Conservation (phyloP, 2,888 invertebrate species). For the Drosophila atroscutellata region DNA sequence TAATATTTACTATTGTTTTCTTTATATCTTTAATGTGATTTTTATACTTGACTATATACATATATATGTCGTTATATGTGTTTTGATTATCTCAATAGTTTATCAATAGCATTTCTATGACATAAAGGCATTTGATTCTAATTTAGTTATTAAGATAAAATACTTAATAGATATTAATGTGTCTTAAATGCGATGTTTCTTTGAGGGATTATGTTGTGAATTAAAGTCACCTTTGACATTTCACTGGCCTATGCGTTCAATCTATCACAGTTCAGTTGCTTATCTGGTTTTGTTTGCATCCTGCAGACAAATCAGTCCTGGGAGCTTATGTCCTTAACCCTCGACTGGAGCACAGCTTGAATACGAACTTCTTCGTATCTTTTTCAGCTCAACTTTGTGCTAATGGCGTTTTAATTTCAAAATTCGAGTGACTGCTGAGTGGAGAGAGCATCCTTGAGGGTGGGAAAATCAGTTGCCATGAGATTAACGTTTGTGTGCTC, state of each 20-base stretch:
- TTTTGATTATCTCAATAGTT: neutral
- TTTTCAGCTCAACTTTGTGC: conserved; percentile 55
- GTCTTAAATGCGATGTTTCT: neutral
- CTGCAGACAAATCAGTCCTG: conserved; percentile 18
- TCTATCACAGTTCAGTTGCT: conserved; percentile 27
- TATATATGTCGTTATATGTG: neutral
- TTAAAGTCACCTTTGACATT: neutral
- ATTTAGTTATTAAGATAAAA: neutral
- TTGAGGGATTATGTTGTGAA: neutral
- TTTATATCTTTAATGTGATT: neutral
- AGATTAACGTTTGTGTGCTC: conserved; percentile 10
- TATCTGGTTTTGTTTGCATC: conserved; percentile 8
- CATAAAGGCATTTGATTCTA: neutral
- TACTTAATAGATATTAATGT: neutral
- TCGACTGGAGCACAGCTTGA: conserved; percentile 9
- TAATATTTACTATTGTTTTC: neutral
- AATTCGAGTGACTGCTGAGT: conserved; percentile 6
- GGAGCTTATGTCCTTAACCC: conserved; percentile 16
- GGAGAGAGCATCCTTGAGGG: neutral
- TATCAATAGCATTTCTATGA: neutral
- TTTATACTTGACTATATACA: neutral
- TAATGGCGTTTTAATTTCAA: conserved; percentile 74
- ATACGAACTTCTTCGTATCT: conserved; percentile 31
- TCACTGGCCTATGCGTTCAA: neutral
- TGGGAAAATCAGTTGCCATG: conserved; percentile 18